These are phyloP conservation scores for Lordiphosa mommai DNA, from an alignment of 1,140 invertebrate genomes.

Conservation along the genomic window DNA sequence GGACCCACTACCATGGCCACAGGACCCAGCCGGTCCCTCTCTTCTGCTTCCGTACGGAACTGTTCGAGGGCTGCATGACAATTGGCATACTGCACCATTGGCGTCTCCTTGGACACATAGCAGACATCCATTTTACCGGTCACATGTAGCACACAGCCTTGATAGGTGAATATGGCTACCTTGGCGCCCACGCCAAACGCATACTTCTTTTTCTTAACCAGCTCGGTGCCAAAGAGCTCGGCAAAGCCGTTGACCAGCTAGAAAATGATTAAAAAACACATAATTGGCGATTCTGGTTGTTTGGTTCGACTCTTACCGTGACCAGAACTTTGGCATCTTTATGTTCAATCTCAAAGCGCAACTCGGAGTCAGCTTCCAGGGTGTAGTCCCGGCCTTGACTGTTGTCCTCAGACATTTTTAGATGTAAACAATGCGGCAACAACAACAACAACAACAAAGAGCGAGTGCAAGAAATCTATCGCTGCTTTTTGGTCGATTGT, in stretches of 20 bases:
- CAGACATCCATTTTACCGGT: conserved; percentile 94
- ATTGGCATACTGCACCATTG: conserved; percentile 93
- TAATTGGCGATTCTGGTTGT: too few species aligned
- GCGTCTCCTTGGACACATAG: conserved; percentile 97
- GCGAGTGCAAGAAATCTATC: too few species aligned
- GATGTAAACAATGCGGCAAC: conserved; percentile 11
- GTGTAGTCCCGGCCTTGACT: conserved; percentile 84
- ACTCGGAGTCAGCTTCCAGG: conserved; percentile 92
- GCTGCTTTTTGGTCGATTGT: too few species aligned
- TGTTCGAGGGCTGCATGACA: conserved; percentile 96
- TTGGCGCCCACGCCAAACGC: conserved; percentile 94
- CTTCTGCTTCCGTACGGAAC: conserved; percentile 89
- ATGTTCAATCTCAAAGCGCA: conserved; percentile 95
- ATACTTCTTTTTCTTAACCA: conserved; percentile 96
- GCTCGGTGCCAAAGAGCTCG: conserved; percentile 98
- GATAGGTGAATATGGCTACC: conserved; percentile 97
- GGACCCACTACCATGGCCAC: conserved; percentile 96
- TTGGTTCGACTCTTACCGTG: conserved; percentile 82
- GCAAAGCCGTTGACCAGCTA: conserved; percentile 92
- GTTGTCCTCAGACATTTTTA: conserved; percentile 56
- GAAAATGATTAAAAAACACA: background rate
- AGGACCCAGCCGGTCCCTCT: conserved; percentile 87
- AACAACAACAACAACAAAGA: too few species aligned
- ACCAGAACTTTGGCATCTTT: conserved; percentile 91
- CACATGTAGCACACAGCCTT: conserved; percentile 93